Conservation (phyloP, 2,888 invertebrate genomes). For the Aspidapion aeneum region DNA sequence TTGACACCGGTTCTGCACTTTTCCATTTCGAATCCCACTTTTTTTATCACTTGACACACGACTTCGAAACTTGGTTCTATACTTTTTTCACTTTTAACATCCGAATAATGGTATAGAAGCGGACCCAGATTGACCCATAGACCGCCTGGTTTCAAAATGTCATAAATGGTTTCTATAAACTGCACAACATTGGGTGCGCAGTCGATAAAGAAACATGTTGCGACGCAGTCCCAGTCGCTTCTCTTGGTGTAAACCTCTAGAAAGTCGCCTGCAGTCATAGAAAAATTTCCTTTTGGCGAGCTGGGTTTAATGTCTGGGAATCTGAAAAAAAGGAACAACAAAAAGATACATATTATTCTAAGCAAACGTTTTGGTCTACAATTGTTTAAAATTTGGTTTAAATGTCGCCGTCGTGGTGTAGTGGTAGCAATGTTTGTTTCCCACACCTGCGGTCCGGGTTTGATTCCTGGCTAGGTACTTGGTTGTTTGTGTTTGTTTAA, state of each 20-base stretch:
- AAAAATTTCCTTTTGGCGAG: conserved; percentile 67
- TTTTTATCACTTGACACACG: conserved; percentile 67
- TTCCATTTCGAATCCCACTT: conserved; percentile 80
- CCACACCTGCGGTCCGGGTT: no score
- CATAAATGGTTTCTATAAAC: conserved; percentile 90
- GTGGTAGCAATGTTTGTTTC: no score
- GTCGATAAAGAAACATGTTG: conserved; percentile 98
- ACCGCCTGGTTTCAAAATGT: conserved; percentile 86
- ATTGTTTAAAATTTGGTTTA: no score
- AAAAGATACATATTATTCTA: no score
- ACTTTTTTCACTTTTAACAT: conserved; percentile 81
- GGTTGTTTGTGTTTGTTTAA: no score
- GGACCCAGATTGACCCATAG: conserved; percentile 91
- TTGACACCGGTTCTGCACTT: conserved; percentile 75
- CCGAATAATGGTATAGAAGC: conserved; percentile 86
- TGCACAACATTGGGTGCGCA: conserved; percentile 95
- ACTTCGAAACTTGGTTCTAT: conserved; percentile 87
- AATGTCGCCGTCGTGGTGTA: no score
- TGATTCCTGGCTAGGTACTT: no score
- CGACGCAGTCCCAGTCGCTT: conserved; percentile 86
- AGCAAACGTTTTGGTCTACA: no score
- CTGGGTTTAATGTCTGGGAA: conserved; percentile 90
- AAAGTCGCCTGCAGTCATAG: conserved; percentile 97
- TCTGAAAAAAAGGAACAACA: conserved; percentile 37
- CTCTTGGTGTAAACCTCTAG: conserved; percentile 76